Conservation (phyloP, 2,113 vertebrate species). For the Gymnorhina tibicen region DNA sequence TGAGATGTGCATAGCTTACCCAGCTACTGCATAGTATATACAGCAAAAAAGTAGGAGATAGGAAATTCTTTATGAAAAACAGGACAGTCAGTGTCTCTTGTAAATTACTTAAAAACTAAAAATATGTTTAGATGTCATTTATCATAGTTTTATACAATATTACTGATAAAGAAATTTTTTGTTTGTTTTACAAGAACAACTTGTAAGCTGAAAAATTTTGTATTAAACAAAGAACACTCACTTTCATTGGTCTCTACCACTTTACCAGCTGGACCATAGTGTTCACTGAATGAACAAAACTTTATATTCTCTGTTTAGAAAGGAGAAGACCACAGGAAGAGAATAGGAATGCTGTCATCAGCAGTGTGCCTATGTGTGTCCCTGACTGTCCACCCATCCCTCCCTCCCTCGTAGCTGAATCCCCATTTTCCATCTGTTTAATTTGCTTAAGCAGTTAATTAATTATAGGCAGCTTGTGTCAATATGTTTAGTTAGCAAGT, state of each 20-base stretch:
- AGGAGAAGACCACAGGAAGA: background rate
- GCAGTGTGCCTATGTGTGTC: background rate
- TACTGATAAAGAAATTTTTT: background rate
- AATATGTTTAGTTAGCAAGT: constrained; percentile 4
- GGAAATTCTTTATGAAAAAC: background rate
- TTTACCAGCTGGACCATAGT: background rate
- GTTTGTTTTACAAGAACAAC: background rate
- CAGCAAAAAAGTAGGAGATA: background rate
- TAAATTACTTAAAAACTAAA: background rate
- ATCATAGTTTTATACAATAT: background rate
- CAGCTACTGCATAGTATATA: background rate
- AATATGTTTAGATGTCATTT: background rate
- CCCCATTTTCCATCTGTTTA: constrained; percentile 31
- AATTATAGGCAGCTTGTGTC: constrained; percentile 34
- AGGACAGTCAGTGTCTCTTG: background rate
- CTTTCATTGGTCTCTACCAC: background rate
- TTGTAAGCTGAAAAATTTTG: background rate
- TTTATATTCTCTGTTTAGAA: background rate
- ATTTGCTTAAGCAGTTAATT: constrained; percentile 35
- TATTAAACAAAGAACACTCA: background rate
- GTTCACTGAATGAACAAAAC: background rate
- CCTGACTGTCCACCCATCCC: background rate
- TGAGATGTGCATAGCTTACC: background rate
- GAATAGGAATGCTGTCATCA: background rate
- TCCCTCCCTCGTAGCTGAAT: background rate